Percentiles rank a stretch among this genome's conserved stretches.
Conservation (phyloP, 2,797 vertebrate genomes). For the Poeciliopsis turneri region DNA sequence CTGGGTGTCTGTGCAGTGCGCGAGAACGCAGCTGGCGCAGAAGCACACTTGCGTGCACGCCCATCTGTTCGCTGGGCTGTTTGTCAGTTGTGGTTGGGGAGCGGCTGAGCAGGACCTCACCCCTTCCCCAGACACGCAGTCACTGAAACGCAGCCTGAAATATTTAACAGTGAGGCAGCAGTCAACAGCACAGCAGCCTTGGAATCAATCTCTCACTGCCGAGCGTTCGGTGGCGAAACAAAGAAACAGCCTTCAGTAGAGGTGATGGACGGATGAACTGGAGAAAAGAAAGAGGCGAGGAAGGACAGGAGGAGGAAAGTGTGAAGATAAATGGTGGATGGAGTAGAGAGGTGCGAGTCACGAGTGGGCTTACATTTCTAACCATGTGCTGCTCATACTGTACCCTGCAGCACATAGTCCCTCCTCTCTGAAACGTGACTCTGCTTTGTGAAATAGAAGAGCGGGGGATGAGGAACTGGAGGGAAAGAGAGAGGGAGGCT, state of each 20-base stretch:
- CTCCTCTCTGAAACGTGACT: constrained; percentile 64
- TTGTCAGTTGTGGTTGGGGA: constrained; percentile 59
- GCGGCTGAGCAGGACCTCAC: constrained; percentile 38
- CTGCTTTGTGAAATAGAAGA: constrained; percentile 10
- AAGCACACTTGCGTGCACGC: constrained; percentile 25
- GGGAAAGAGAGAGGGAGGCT: not conserved
- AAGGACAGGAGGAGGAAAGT: constrained; percentile 12
- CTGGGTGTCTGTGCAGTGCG: constrained; percentile 35
- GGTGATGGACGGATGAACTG: constrained; percentile 35
- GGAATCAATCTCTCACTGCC: constrained; percentile 76
- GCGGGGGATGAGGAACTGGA: not conserved
- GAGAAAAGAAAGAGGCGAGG: constrained; percentile 26
- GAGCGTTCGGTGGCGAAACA: constrained; percentile 25
- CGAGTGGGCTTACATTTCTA: constrained; percentile 42
- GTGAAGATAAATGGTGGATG: constrained; percentile 59
- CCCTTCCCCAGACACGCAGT: constrained; percentile 53
- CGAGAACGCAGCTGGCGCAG: constrained; percentile 37
- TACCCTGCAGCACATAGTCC: constrained; percentile 64
- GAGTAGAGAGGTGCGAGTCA: constrained; percentile 65
- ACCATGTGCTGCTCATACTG: constrained; percentile 72
- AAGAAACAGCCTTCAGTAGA: constrained; percentile 23
- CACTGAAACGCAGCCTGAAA: constrained; percentile 75
- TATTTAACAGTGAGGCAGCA: constrained; percentile 80
- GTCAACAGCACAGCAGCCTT: constrained; percentile 80
- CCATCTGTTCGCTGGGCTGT: constrained; percentile 64